These are phyloP conservation scores for Picus viridis DNA, from an alignment of 2,797 vertebrate species.

Conservation along the genomic window DNA sequence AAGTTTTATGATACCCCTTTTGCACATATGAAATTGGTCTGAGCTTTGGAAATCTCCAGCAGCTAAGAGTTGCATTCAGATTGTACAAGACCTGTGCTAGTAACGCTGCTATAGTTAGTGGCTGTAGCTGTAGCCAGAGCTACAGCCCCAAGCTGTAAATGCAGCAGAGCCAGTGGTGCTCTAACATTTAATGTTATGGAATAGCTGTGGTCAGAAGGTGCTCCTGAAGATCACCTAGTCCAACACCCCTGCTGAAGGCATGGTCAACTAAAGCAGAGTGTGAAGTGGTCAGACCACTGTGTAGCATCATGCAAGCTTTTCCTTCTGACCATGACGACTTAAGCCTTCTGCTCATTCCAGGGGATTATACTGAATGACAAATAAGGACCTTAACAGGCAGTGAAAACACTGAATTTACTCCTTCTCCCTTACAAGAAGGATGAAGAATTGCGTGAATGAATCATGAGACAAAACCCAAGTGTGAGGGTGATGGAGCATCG, in stretches of 20 bases:
- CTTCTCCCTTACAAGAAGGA: not conserved
- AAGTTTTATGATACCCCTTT: not conserved
- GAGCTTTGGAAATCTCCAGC: not conserved
- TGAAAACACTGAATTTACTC: not conserved
- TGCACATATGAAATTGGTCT: not conserved
- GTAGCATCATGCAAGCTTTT: rapidly evolving
- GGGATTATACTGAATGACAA: not conserved
- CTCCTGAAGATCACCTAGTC: not conserved
- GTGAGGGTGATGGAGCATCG: not conserved
- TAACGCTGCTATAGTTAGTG: not conserved
- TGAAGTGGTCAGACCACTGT: rapidly evolving
- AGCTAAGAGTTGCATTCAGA: too few relatives aligned
- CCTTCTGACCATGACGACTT: not conserved
- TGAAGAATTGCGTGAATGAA: not conserved
- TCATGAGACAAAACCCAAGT: not conserved
- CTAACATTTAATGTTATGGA: rapidly evolving
- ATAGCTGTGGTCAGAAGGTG: too few relatives aligned
- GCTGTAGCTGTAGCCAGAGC: not conserved
- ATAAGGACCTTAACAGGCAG: too few relatives aligned
- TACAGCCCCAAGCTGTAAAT: rapidly evolving
- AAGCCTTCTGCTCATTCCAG: not conserved
- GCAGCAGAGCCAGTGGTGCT: rapidly evolving
- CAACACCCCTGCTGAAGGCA: too few relatives aligned
- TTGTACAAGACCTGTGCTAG: too few relatives aligned
- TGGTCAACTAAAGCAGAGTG: not conserved